A percentile compares a stretch with the other conserved stretches of the same genome.
phyloP scores from a whole-genome alignment of 2,797 vertebrate species.

The Somateria mollissima region DNA sequence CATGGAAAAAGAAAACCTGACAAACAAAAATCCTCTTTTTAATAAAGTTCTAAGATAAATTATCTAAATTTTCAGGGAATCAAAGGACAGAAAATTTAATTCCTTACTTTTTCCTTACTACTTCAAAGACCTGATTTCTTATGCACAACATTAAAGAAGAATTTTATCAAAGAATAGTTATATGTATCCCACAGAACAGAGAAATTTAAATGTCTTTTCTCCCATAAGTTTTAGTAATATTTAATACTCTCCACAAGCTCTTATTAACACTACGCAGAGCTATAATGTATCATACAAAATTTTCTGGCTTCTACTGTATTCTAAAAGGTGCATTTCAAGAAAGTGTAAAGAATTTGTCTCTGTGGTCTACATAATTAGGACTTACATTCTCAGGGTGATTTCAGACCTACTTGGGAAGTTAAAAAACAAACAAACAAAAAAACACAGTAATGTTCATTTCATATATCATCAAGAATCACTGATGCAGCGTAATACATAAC shows the following conservation, averaged over 20 bases:
- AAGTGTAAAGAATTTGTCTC: not conserved
- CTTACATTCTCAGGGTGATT: conserved; percentile 1
- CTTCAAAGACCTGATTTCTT: conserved; percentile 18
- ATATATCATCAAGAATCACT: conserved; percentile 42
- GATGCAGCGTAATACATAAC: conserved; percentile 12
- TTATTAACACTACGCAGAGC: not conserved
- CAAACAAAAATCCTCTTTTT: not conserved
- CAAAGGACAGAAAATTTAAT: not conserved
- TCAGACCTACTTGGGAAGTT: not conserved
- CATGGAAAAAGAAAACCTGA: not conserved
- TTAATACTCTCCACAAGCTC: not conserved
- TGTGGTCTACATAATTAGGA: not conserved
- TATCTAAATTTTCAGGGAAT: not conserved
- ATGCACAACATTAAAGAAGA: not conserved
- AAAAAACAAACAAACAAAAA: not conserved
- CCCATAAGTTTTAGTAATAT: not conserved
- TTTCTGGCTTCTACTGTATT: not conserved
- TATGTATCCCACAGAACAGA: not conserved
- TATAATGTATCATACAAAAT: not conserved
- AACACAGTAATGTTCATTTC: not conserved
- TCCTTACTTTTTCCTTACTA: not conserved
- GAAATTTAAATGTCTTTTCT: not conserved
- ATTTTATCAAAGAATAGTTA: conserved; percentile 30
- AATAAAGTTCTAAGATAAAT: not conserved
- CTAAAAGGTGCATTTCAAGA: not conserved